Base-by-base conservation (phyloP, 2,113 vertebrate genomes). In the Albula goreensis region DNA sequence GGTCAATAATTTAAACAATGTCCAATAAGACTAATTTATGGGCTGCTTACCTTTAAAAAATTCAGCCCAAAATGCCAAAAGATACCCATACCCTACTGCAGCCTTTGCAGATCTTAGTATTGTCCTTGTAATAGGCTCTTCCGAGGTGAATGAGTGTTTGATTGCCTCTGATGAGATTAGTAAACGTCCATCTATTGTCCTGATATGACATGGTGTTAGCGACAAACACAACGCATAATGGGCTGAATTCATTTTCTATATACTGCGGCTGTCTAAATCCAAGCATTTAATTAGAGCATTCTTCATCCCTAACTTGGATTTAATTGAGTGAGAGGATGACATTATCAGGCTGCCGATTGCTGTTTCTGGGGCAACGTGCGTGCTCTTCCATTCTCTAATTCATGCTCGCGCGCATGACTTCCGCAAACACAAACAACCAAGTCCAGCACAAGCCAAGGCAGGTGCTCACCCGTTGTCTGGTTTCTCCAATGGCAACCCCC, bases 401-500 rank as follows among this genome's bases (percentile, higher is more conserved):
- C 87, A 86, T 84, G 87, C 88, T 88, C 87, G 87, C 89, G 57
- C 88, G 88, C 56, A 41, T 82, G 22, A 49, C 25, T 83, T 83
- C 70, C 82, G 41, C 85, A 84, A 25, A 86, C 74, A 89, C 87
- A 85, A 82, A 85, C 88, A 88, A 88, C 92, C 78, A 48, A 63
- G 86, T 83, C 66, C 88, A 56, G 6, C 19, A 85, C 85, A 87
- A 50, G 53, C 78, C 86, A 85, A 86, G 91, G 90, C 91, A 95
- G 93, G 93, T 94, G 93, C 85, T 91, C 90, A 87, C 89, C 86
- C 89, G 78, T 84, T 90, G 89, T 90, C 92, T 90, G 89, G 57
- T 82, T 77, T 90, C 92, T 86, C 89, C 92, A 92, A 90, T 91
- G 92, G 94, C 94, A 96, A 94, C 94, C 92, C 89, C 92, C 93